Percentiles rank a stretch among this genome's conserved stretches.
Conservation (phyloP, 2,888 invertebrate species). For the Cynaeus angustus region DNA sequence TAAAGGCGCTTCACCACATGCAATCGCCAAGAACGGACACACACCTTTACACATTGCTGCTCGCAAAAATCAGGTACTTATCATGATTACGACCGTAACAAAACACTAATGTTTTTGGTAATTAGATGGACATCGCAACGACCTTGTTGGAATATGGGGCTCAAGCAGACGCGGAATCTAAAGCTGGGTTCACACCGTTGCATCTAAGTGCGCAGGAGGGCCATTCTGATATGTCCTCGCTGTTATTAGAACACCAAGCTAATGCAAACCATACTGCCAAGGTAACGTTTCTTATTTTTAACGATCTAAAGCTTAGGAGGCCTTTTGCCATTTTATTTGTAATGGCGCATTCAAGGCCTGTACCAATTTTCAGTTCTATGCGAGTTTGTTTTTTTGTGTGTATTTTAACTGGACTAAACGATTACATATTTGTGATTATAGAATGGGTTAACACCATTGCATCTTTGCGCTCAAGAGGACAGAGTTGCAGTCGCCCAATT, state of each 20-base stretch:
- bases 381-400: too few relatives aligned
- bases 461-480: constrained; percentile 98
- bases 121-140: constrained; percentile 97
- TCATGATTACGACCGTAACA: too few relatives aligned
- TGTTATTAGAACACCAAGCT: constrained; percentile 95
- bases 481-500: constrained; percentile 95
- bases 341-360: too few relatives aligned
- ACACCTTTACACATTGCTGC: constrained; percentile 99
- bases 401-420: too few relatives aligned
- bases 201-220: constrained; percentile 97
- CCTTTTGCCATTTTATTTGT: too few relatives aligned
- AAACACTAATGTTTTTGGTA: constrained; percentile 10
- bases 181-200: constrained; percentile 97
- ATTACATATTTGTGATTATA: constrained; percentile 73
- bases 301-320: too few relatives aligned
- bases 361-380: too few relatives aligned
- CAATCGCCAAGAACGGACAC: constrained; percentile 98
- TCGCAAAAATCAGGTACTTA: constrained; percentile 84
- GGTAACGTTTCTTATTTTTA: too few relatives aligned
- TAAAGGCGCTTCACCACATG: constrained; percentile 87
- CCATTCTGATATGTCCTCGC: constrained; percentile 95
- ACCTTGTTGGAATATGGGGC: constrained; percentile 97
- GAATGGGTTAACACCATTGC: constrained; percentile 98
- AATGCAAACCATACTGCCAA: constrained; percentile 92
- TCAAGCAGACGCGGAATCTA: constrained; percentile 95